Percentiles rank a stretch among this genome's conserved stretches.
phyloP scores from a whole-genome alignment of 2,113 vertebrate genomes.

The Petaurus breviceps region DNA sequence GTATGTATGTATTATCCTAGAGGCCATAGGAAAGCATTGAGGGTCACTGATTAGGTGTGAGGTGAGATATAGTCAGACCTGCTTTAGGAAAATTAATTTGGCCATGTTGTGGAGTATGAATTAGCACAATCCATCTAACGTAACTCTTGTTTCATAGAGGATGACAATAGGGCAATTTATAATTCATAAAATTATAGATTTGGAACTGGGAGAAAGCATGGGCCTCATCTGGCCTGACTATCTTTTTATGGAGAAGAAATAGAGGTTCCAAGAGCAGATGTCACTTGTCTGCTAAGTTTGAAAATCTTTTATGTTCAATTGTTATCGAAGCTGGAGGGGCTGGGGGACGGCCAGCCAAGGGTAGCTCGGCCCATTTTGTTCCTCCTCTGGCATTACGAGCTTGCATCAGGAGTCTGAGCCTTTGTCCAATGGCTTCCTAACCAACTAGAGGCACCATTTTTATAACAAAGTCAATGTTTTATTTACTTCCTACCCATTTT shows the following conservation, averaged over 20 bases:
- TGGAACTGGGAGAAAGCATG: background rate
- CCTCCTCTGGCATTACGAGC: background rate
- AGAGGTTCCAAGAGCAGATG: background rate
- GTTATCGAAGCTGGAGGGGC: background rate
- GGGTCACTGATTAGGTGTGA: background rate
- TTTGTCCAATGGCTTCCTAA: conserved; percentile 45
- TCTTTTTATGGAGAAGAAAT: background rate
- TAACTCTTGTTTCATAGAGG: background rate
- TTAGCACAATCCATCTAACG: background rate
- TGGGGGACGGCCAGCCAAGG: conserved; percentile 7
- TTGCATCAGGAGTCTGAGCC: background rate
- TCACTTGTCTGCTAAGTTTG: background rate
- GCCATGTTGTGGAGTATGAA: background rate
- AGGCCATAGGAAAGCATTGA: background rate
- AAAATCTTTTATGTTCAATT: conserved; percentile 30
- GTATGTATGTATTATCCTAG: background rate
- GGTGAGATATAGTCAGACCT: background rate
- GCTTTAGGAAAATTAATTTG: background rate
- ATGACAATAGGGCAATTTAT: background rate
- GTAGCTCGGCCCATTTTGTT: conserved; percentile 2
- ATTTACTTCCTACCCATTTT: conserved; percentile 69
- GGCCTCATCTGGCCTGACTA: background rate
- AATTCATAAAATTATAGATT: background rate
- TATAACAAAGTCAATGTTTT: conserved; percentile 56
- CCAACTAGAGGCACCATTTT: conserved; percentile 31